Conservation (phyloP, 2,113 vertebrate species). For the Platichthys stellatus region DNA sequence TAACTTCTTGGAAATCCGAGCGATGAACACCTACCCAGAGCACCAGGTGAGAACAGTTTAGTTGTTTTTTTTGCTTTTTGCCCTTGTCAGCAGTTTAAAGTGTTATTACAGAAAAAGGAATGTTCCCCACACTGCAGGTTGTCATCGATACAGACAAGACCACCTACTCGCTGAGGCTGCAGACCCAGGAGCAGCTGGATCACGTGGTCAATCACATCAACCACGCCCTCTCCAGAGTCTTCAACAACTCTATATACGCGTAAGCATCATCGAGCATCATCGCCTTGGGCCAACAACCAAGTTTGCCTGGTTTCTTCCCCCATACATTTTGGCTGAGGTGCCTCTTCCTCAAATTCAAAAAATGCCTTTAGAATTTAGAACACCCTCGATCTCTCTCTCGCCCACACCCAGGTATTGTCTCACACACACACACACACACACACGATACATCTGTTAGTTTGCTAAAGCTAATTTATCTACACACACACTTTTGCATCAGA, state of each 20-base stretch:
- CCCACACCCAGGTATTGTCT: too few relatives aligned
- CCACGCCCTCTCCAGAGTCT: conserved; percentile 89
- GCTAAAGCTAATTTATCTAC: too few relatives aligned
- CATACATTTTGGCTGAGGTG: too few relatives aligned
- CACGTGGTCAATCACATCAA: conserved; percentile 87
- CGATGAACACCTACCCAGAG: conserved; percentile 82
- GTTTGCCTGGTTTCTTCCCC: too few relatives aligned
- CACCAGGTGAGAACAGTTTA: conserved; percentile 72
- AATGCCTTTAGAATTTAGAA: too few relatives aligned
- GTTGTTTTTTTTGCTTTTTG: neutral
- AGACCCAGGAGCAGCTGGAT: conserved; percentile 86
- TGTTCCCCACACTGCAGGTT: conserved; percentile 77
- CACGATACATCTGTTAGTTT: too few relatives aligned
- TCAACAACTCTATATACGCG: conserved; percentile 89
- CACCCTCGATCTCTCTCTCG: too few relatives aligned
- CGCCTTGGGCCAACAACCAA: neutral
- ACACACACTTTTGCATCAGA: too few relatives aligned
- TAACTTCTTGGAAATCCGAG: conserved; percentile 84
- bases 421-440: too few relatives aligned
- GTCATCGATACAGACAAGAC: conserved; percentile 92
- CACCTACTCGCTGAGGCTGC: conserved; percentile 85
- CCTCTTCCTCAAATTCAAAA: too few relatives aligned
- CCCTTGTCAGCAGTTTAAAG: neutral
- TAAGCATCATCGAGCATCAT: conserved; percentile 71
- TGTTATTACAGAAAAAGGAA: neutral